A percentile compares a stretch with the other conserved stretches of the same genome.
Conservation (phyloP, 2,888 invertebrate genomes). For the Mongoloraphidia duomilia region DNA sequence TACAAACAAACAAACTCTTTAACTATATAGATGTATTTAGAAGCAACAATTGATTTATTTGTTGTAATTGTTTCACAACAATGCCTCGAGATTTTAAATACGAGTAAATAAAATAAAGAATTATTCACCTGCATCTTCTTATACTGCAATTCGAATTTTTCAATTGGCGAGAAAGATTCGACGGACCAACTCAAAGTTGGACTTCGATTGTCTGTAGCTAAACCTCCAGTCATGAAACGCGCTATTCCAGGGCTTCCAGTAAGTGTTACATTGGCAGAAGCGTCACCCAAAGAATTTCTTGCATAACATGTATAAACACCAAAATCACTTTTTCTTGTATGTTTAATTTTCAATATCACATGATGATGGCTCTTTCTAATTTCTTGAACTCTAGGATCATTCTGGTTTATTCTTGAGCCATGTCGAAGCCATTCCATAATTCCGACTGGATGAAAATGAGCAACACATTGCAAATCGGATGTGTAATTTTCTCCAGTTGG, state of each 20-base stretch:
- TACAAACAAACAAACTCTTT: too few relatives aligned
- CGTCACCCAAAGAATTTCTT: constrained; percentile 24
- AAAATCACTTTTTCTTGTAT: constrained; percentile 26
- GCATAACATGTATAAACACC: constrained; percentile 31
- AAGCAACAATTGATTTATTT: too few relatives aligned
- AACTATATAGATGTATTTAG: too few relatives aligned
- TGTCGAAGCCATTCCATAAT: constrained; percentile 26
- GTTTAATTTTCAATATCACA: constrained; percentile 22
- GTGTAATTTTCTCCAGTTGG: constrained; percentile 28
- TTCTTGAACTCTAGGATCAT: constrained; percentile 16
- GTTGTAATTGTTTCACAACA: too few relatives aligned
- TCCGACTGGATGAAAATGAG: constrained; percentile 29
- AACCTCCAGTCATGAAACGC: constrained; percentile 10
- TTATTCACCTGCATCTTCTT: constrained; percentile 28
- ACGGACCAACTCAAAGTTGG: constrained; percentile 31
- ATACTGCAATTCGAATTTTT: constrained; percentile 30
- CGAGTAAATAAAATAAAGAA: background rate
- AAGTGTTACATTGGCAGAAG: constrained; percentile 23
- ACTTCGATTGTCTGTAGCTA: constrained; percentile 18
- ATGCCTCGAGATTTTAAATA: too few relatives aligned
- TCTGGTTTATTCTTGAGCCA: constrained; percentile 14
- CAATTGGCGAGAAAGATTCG: constrained; percentile 31
- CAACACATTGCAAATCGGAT: constrained; percentile 29
- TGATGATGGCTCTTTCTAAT: constrained; percentile 19
- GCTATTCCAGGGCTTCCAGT: constrained; percentile 19